Evolutionary conservation across 2,113 vertebrate genomes (phyloP).

Genomic region (Eonycteris spelaea): DNA sequence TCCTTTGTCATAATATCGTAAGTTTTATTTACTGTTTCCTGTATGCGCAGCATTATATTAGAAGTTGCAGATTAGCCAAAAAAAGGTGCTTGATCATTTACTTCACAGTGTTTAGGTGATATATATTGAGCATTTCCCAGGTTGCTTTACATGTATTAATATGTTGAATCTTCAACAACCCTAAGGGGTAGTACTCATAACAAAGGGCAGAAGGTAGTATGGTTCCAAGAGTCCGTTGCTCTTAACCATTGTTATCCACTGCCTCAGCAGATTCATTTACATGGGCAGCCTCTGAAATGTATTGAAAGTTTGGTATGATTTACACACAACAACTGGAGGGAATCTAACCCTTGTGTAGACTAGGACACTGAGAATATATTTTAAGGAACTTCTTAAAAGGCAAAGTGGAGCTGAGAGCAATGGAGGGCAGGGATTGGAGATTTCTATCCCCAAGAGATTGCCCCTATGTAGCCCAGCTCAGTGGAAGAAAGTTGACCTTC

Average conservation of each 20-base stretch:
- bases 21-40: conserved; percentile 20
- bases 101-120: conserved; percentile 19
- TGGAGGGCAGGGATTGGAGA: not conserved
- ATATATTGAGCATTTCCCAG: conserved; percentile 33
- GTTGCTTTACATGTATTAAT: conserved; percentile 28
- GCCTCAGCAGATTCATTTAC: conserved; percentile 2
- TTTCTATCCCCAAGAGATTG: conserved; percentile 30
- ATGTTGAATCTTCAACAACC: conserved; percentile 8
- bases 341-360: conserved; percentile 47
- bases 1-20: not conserved
- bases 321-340: not conserved
- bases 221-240: not conserved
- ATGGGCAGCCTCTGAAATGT: conserved; percentile 5
- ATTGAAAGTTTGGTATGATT: conserved; percentile 12
- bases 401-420: conserved; percentile 28
- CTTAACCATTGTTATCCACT: conserved; percentile 13
- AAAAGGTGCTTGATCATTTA: not conserved
- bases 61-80: not conserved
- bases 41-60: not conserved
- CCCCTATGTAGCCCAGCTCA: not conserved
- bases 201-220: not conserved
- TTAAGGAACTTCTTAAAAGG: conserved; percentile 51
- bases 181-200: not conserved
- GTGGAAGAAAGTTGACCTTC: conserved; percentile 58
- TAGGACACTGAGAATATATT: conserved; percentile 34